Base-by-base conservation (phyloP, 2,888 invertebrate genomes). In the Dolomedes plantarius region DNA sequence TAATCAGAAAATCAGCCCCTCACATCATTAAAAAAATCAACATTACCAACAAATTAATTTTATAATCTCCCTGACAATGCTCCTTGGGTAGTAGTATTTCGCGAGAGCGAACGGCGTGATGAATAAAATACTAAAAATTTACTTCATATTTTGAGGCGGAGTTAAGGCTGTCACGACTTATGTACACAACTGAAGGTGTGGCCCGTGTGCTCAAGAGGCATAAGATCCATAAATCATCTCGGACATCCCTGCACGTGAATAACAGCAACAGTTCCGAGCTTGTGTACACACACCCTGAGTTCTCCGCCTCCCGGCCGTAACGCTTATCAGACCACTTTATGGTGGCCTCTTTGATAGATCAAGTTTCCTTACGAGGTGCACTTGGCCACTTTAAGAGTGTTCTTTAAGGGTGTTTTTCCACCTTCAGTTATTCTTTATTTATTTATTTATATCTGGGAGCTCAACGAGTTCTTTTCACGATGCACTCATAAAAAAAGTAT, bases 151-250 rank as follows among this genome's bases (percentile, higher is more conserved):
- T 23, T 5, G 56, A 39, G 83, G 83, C 56, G 83, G 82, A 72
- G 73, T 72, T 31, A 71, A 2, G 19, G n/a, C 29, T 67, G 83
- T 85, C 83, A 85, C 83, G 83, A 85, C 83, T 85, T 85, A 73
- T 85, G 77, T 85, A 85, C 77, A 85, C 83, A 85, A 85, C 50
- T 31, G 31, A 68, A 85, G 83, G 83, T 85, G 83, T 85, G 83
- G 72, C 77, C 83, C 71, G 23, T 77, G 83, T 77, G 76, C 73
- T 36, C 67, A 77, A 76, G 83, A 85, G 73, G 83, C 56, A 77
- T 68, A 36, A 36, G 32, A 67, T 77, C 72, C 77, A 85, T 85
- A 77, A 77, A 85, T 85, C 83, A 85, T 85, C 69, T 29, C 73
- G 31, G n/a, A 56, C 56, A 68, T 68, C 41, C 31, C 39, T 68